phyloP scores from a whole-genome alignment of 1,140 invertebrate species.

The Drosophila orena region DNA sequence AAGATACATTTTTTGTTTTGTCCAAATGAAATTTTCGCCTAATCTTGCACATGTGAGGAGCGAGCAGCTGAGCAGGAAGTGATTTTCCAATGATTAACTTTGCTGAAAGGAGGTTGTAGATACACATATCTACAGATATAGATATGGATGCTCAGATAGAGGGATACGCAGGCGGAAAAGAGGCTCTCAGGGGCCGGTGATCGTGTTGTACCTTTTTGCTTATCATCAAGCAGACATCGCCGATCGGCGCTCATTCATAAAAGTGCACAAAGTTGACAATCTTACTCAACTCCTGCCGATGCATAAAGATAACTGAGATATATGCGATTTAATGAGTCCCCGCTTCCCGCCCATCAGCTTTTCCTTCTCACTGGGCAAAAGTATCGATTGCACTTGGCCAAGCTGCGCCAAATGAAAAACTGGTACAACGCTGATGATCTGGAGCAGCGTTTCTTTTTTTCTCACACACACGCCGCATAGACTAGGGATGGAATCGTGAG shows the following conservation, averaged over 20 bases:
- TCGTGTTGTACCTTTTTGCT: slow-evolving; percentile 44
- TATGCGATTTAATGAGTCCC: slow-evolving; percentile 74
- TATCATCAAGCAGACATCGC: slow-evolving; percentile 72
- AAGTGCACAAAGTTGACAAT: slow-evolving; percentile 72
- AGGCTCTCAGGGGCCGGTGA: slow-evolving; percentile 26
- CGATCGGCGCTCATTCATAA: slow-evolving; percentile 72
- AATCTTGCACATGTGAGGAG: slow-evolving; percentile 58
- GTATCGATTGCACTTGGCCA: slow-evolving; percentile 78
- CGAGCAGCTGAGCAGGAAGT: slow-evolving; percentile 69
- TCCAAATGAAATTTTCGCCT: slow-evolving; percentile 73
- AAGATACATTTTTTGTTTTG: slow-evolving; percentile 30
- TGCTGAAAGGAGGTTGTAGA: slow-evolving; percentile 66
- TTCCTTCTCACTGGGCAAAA: slow-evolving; percentile 51
- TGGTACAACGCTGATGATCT: slow-evolving; percentile 53
- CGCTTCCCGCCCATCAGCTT: slow-evolving; percentile 6
- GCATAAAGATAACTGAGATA: slow-evolving; percentile 78
- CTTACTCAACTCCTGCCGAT: slow-evolving; percentile 72
- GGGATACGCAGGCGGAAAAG: slow-evolving; percentile 10
- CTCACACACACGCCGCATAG: slow-evolving; percentile 51
- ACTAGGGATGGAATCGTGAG: slow-evolving; percentile 30
- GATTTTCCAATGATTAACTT: slow-evolving; percentile 83
- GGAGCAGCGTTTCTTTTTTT: slow-evolving; percentile 43
- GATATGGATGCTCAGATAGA: slow-evolving; percentile 36
- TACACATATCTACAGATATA: slow-evolving; percentile 23
- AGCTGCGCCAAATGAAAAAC: slow-evolving; percentile 66